phyloP scores from a whole-genome alignment of 1,140 invertebrate species.

The Drosophila insularis region DNA sequence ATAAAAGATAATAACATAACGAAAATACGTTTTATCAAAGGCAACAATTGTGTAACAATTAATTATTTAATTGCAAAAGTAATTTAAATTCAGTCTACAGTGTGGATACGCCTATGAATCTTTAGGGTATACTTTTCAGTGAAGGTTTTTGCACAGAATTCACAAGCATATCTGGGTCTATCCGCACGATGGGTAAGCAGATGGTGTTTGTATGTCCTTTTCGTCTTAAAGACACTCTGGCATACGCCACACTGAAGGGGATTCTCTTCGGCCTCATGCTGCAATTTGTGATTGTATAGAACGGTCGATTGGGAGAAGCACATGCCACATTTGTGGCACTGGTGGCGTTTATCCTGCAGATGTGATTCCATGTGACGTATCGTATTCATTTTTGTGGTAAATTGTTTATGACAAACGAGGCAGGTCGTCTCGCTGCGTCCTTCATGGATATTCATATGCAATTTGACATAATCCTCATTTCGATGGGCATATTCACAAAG shows the following conservation, averaged over 20 bases:
- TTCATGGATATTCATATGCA: background rate
- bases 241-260: background rate
- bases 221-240: background rate
- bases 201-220: background rate
- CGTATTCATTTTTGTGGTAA: background rate
- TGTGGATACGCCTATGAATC: background rate
- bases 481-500: background rate
- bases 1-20: conserved; percentile 4
- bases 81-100: background rate
- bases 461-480: background rate
- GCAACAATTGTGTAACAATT: background rate
- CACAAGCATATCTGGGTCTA: background rate
- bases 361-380: conserved; percentile 3
- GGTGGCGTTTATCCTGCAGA: background rate
- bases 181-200: background rate
- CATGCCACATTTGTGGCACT: background rate
- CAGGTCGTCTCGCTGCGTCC: background rate
- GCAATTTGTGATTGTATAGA: background rate
- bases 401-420: background rate
- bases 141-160: background rate
- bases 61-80: background rate
- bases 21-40: background rate
- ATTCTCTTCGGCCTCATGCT: background rate
- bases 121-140: background rate
- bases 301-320: background rate